Evolutionary conservation across 1,140 invertebrate genomes (phyloP), one percentile per base, ranked within the genome.

Genomic region (Bemisia tabaci): DNA sequence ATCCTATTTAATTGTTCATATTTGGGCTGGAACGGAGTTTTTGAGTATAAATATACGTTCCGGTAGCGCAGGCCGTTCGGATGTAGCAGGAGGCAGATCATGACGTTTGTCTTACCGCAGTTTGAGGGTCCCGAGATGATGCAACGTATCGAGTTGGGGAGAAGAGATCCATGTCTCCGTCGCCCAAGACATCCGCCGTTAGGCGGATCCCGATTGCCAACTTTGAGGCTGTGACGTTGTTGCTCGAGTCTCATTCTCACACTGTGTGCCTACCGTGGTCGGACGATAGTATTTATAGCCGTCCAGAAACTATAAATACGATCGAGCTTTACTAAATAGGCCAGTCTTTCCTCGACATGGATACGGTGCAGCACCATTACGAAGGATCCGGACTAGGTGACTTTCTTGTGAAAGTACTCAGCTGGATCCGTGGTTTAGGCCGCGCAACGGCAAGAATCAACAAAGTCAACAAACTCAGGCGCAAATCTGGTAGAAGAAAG

Each of bases 91-190:
- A 64, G 39, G 12, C 21, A 58, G 59, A 62, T 26, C 24, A 67
- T 67, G 60, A 59, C 22, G 63, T 63, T 60, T 17, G 27, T 64
- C 26, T 39, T 67, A 33, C 26, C 62, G 62, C 24, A 48, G 24
- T 22, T 26, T 63, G 75, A 69, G n/a, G 73, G 70, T 48, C 73
- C 76, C 2, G 60, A 59, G 64, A 78, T 70, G 22, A 77, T 60
- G 26, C 69, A 70, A 65, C 74, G 26, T 60, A 75, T 68, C 22
- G 24, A 71, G 58, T 71, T 70, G 2, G 73, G 71, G 27, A 72
- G 68, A 12, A 74, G 62, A 48, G 39, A 2, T 21, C 71, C 68
- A 64, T 73, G 71, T 64, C 59, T 70, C 33, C 33, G 5, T 48
- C 5, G 5, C 33, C 5, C 17, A 9, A 17, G 5, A 17, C 5